phyloP scores from a whole-genome alignment of 2,113 vertebrate genomes.

The Zosterops japonicus region DNA sequence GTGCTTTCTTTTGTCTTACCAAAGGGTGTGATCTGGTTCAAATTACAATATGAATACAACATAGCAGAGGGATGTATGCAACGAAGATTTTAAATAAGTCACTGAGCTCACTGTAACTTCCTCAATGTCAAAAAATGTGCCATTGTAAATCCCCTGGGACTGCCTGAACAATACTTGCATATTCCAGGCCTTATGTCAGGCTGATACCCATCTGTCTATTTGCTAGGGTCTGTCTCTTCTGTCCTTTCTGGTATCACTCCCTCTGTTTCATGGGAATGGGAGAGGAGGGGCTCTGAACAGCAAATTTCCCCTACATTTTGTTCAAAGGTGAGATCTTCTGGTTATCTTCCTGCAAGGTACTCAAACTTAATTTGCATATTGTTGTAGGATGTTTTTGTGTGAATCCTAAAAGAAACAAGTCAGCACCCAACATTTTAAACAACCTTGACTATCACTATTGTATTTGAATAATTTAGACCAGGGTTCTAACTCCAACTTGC shows the following conservation, averaged over 20 bases:
- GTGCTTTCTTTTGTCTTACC: neutral
- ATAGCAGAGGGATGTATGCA: neutral
- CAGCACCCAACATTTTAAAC: neutral
- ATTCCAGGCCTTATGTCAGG: constrained; percentile 25
- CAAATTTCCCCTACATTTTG: neutral
- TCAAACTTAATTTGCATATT: neutral
- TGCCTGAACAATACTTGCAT: constrained; percentile 5
- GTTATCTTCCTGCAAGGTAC: neutral
- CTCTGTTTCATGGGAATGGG: neutral
- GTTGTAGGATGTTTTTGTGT: neutral
- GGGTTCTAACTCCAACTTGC: neutral
- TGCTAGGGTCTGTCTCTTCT: neutral
- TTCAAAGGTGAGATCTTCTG: neutral
- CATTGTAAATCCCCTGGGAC: constrained; percentile 17
- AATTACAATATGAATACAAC: neutral
- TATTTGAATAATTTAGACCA: neutral
- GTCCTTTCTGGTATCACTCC: neutral
- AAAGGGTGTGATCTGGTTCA: neutral
- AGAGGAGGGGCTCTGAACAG: neutral
- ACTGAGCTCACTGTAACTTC: neutral
- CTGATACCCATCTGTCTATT: constrained; percentile 1
- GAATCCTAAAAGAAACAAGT: neutral
- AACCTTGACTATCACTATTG: neutral
- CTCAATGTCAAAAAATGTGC: constrained; percentile 36
- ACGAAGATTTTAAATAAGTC: constrained; percentile 31